Percentiles rank a stretch among this genome's conserved stretches.
phyloP scores from a whole-genome alignment of 2,888 invertebrate genomes.

The Cantharis rufa region DNA sequence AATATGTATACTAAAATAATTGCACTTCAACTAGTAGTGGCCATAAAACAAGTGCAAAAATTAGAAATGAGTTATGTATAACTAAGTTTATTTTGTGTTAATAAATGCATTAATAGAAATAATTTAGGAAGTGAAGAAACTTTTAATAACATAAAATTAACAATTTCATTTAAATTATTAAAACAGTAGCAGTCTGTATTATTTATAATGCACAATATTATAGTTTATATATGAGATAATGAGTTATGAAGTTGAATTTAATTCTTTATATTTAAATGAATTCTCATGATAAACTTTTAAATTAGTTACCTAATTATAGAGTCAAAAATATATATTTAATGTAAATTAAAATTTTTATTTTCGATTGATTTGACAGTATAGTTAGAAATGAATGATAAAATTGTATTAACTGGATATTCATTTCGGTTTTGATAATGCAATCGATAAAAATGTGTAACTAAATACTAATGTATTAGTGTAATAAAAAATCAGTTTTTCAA shows the following conservation, averaged over 20 bases:
- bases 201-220: neutral
- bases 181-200: neutral
- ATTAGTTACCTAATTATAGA: neutral
- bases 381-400: slow-evolving; percentile 1
- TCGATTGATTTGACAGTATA: neutral
- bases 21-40: too few relatives aligned
- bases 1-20: too few relatives aligned
- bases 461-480: too few relatives aligned
- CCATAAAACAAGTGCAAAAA: neutral
- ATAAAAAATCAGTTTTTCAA: too few relatives aligned
- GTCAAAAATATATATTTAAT: neutral
- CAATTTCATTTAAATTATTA: neutral
- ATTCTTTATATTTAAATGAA: neutral
- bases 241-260: neutral
- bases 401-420: neutral
- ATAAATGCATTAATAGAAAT: neutral
- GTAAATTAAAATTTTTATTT: neutral
- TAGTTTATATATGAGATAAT: neutral
- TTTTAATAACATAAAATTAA: slow-evolving; percentile 14
- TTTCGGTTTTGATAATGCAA: too few relatives aligned
- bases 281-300: neutral
- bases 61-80: neutral
- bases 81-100: neutral
- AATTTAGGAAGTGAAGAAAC: slow-evolving; percentile 11
- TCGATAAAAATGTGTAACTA: neutral